Percentiles rank a stretch among this genome's conserved stretches.
Conservation (phyloP, 2,797 vertebrate species). For the Florisuga fusca region DNA sequence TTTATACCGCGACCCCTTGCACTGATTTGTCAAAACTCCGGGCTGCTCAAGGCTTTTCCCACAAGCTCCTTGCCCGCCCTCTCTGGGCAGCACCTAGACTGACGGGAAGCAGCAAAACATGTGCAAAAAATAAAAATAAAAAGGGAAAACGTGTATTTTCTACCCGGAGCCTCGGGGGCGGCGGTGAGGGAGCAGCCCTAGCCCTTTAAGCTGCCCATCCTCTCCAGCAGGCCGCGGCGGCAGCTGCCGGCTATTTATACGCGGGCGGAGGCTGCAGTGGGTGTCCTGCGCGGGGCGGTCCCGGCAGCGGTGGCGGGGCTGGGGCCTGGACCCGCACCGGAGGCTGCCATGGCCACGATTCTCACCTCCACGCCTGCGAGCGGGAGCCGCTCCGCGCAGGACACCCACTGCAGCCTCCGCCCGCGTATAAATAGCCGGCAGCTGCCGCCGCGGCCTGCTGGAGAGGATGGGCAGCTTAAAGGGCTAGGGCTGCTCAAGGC, state of each 20-base stretch:
- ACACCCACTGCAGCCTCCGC: background rate
- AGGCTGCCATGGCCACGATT: background rate
- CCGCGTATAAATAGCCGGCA: constrained; percentile 57
- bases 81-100: background rate
- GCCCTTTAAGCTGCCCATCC: constrained; percentile 39
- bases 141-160: accelerated
- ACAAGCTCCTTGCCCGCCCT: background rate
- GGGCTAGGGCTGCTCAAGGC: background rate
- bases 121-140: background rate
- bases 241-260: constrained; percentile 63
- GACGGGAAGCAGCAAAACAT: background rate
- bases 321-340: background rate
- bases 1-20: background rate
- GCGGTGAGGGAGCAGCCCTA: background rate
- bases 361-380: background rate
- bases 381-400: background rate
- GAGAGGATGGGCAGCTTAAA: background rate
- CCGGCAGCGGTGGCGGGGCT: background rate
- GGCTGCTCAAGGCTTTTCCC: background rate
- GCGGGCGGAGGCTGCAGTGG: constrained; percentile 6
- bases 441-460: constrained; percentile 19
- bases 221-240: background rate
- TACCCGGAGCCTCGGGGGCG: accelerated
- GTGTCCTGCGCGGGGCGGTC: constrained; percentile 8
- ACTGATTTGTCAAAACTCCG: background rate